phyloP scores from a whole-genome alignment of 2,888 invertebrate species.

The Hecatera dysodea region DNA sequence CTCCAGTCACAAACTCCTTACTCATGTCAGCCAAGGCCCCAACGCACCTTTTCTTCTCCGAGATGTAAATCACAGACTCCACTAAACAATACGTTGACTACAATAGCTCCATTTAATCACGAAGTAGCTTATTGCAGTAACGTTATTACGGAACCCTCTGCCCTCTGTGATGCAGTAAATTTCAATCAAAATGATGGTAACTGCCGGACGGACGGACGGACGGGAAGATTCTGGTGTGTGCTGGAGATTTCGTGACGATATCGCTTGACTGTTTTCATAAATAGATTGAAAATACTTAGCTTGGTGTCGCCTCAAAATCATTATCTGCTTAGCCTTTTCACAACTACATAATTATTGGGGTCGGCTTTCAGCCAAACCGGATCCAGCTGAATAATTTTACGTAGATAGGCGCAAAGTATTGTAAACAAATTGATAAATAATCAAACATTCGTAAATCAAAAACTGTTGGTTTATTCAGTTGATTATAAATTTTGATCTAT shows the following conservation, averaged over 20 bases:
- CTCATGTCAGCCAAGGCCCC: slow-evolving; percentile 29
- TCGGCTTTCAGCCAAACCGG: no score
- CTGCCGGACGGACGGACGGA: slow-evolving; percentile 80
- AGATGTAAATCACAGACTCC: slow-evolving; percentile 52
- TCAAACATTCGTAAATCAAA: no score
- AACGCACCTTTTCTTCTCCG: slow-evolving; percentile 31
- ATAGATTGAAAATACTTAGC: not conserved
- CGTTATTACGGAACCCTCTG: slow-evolving; percentile 80
- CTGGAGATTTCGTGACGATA: slow-evolving; percentile 47
- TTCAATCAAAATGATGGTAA: slow-evolving; percentile 88
- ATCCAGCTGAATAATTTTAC: no score
- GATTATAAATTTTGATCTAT: no score
- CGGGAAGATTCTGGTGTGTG: slow-evolving; percentile 73
- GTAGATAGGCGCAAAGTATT: no score
- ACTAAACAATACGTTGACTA: slow-evolving; percentile 66
- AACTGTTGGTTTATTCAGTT: no score
- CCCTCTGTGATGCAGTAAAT: slow-evolving; percentile 84
- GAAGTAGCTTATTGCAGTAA: slow-evolving; percentile 87
- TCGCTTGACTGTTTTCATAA: not conserved
- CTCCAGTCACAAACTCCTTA: slow-evolving; percentile 17
- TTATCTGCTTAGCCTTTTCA: no score
- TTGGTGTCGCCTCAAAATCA: not conserved
- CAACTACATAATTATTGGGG: no score
- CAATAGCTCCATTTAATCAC: slow-evolving; percentile 83
- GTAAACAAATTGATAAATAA: no score